A percentile compares a stretch with the other conserved stretches of the same genome.
phyloP scores from a whole-genome alignment of 2,797 vertebrate genomes.

The Pagetopsis macropterus region DNA sequence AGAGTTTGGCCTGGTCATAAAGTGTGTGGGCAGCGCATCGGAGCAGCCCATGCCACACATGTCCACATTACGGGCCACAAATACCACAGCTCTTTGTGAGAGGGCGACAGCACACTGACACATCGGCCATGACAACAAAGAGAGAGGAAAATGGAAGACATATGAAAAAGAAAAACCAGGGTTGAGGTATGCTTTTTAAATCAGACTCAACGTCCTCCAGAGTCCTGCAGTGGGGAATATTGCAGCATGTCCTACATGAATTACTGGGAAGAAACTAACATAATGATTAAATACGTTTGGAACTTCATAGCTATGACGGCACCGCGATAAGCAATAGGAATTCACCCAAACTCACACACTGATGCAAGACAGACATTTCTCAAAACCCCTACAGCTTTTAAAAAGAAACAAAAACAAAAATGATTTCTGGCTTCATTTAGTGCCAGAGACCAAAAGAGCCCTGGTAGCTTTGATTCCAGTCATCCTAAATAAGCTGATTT shows the following conservation, averaged over 20 bases:
- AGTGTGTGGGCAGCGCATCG: constrained; percentile 49
- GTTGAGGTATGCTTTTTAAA: too few species aligned
- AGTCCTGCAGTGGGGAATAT: constrained; percentile 46
- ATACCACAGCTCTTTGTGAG: constrained; percentile 73
- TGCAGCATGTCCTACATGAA: constrained; percentile 57
- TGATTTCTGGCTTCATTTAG: neutral
- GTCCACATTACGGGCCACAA: constrained; percentile 64
- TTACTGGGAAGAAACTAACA: constrained; percentile 41
- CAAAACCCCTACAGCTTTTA: constrained; percentile 19
- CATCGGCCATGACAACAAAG: constrained; percentile 43
- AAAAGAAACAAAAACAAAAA: neutral
- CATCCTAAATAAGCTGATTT: constrained; percentile 8
- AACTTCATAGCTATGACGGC: constrained; percentile 43
- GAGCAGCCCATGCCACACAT: constrained; percentile 57
- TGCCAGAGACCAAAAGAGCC: neutral
- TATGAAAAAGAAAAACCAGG: constrained; percentile 16
- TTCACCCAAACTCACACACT: constrained; percentile 24
- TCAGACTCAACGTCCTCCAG: constrained; percentile 5
- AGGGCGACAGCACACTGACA: constrained; percentile 67
- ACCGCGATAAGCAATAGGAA: constrained; percentile 32
- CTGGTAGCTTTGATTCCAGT: neutral
- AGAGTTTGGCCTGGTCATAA: constrained; percentile 44
- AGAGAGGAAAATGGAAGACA: constrained; percentile 26
- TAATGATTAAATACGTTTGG: constrained; percentile 59
- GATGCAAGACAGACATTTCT: constrained; percentile 30